Base-by-base conservation (phyloP, 2,888 invertebrate species). In the Acanthacorydalis orientalis region DNA sequence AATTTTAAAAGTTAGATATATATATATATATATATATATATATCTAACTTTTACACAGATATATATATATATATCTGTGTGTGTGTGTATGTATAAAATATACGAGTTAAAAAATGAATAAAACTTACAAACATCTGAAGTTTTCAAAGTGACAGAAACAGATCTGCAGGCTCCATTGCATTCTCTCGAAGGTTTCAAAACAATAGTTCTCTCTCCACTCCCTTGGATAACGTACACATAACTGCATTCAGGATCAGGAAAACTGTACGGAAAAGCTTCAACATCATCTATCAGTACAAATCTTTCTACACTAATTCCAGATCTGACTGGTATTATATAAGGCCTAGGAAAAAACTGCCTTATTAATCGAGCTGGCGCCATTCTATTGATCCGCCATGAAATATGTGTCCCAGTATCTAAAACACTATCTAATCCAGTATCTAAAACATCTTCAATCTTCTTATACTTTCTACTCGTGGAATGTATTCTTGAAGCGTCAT, bases 221-320 rank as follows among this genome's bases (percentile, higher is more conserved):
- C 80, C 76, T 60, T 82, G 82, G 52, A 81, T 71, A 11, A 88
- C 59, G 64, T 86, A 81, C 46, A 87, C 78, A 63, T 80, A 84
- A 55, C 81, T 80, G 60, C 89, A 89, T 63, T 89, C 88, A 10
- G 85, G 81, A 57, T 83, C 78, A 9, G 89, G 88, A 62, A 89
- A 64, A 51, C 67, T 62, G 59, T 86, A 87, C 31, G 72, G 64
- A 23, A 70, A 67, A 47, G 83, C 75, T 57, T 75, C 72, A 34
- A 76, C 69, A 55, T 84, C 84, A 60, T 89, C 81, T 46, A 91
- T 73, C 48, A 85, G 71, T 46, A 85, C 57, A 64, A 75, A 85
- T 58, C 86, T 78, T 62, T 90, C 88, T 44, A 83, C 75, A 55
- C 81, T 80, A 57, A 82, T 80, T 7, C 83, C 83, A 64, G 80